Evolutionary conservation across 2,797 vertebrate genomes (phyloP).

Genomic region (Okamejei kenojei): DNA sequence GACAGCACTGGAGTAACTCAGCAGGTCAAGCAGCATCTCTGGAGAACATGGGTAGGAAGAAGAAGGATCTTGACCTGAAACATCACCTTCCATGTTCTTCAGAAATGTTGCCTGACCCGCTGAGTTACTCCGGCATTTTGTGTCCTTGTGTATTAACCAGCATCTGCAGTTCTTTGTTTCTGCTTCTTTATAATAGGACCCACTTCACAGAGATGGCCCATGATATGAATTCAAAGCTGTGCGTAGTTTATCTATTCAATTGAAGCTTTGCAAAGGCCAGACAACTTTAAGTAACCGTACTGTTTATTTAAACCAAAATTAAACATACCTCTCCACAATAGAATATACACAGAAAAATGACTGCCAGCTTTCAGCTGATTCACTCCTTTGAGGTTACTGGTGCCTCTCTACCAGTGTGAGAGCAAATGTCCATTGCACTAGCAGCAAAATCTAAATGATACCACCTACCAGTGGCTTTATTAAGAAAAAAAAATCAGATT

Average conservation of each 20-base stretch:
- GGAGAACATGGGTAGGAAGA: too few relatives aligned
- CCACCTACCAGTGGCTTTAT: neutral
- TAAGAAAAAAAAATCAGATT: neutral
- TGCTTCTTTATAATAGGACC: neutral
- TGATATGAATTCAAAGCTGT: neutral
- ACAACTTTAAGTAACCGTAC: constrained; percentile 13
- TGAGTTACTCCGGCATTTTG: too few relatives aligned
- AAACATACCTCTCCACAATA: constrained; percentile 3
- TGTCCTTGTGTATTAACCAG: too few relatives aligned
- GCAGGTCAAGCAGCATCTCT: too few relatives aligned
- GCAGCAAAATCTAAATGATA: neutral
- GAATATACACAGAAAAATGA: neutral
- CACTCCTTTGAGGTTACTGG: neutral
- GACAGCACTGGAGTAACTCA: too few relatives aligned
- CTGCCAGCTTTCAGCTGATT: neutral
- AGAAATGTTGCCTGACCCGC: too few relatives aligned
- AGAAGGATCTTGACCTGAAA: too few relatives aligned
- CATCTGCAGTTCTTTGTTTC: too few relatives aligned
- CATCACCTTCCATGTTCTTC: too few relatives aligned
- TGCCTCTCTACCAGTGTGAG: neutral
- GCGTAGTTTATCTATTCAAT: constrained; percentile 14
- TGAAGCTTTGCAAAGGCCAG: constrained; percentile 21
- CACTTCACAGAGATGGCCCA: neutral
- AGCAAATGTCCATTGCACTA: neutral
- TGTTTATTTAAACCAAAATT: constrained; percentile 19